Percentiles rank a stretch among this genome's conserved stretches.
Conservation (phyloP, 2,888 invertebrate genomes). For the Noctuana brunneofusca region DNA sequence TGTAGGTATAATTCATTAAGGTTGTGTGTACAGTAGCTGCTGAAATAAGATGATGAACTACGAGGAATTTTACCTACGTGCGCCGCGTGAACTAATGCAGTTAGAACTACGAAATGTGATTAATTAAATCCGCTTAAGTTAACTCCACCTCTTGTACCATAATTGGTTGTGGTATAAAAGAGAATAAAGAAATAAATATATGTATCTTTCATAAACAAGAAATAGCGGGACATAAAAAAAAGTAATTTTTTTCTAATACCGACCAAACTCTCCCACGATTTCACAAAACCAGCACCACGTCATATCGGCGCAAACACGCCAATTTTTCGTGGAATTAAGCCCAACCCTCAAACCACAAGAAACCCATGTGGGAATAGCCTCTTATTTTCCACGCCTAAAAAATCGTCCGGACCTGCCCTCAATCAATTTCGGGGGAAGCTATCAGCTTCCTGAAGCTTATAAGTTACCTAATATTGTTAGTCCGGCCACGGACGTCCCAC, state of each 20-base stretch:
- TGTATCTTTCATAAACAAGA: too few relatives aligned
- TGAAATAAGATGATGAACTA: too few relatives aligned
- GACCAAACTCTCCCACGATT: background rate
- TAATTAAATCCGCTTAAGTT: too few relatives aligned
- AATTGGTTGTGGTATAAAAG: too few relatives aligned
- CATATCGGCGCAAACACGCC: conserved; percentile 1
- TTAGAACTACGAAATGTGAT: too few relatives aligned
- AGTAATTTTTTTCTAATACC: background rate
- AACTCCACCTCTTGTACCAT: too few relatives aligned
- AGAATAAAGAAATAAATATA: too few relatives aligned
- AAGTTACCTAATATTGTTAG: conserved; percentile 80
- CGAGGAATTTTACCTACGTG: too few relatives aligned
- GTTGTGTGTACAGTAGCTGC: too few relatives aligned
- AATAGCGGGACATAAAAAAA: too few relatives aligned
- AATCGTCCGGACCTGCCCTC: conserved; percentile 41
- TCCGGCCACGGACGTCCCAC: conserved; percentile 74
- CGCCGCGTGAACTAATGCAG: too few relatives aligned
- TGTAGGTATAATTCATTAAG: too few relatives aligned
- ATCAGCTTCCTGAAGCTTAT: conserved; percentile 53
- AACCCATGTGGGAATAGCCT: conserved; percentile 23
- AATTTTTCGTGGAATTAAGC: conserved; percentile 32
- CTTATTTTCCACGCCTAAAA: conserved; percentile 38
- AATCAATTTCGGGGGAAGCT: conserved; percentile 49
- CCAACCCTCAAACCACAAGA: conserved; percentile 13
- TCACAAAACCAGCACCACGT: background rate